These are phyloP conservation scores for Nicator chloris DNA, from an alignment of 2,113 vertebrate species.

Conservation along the genomic window DNA sequence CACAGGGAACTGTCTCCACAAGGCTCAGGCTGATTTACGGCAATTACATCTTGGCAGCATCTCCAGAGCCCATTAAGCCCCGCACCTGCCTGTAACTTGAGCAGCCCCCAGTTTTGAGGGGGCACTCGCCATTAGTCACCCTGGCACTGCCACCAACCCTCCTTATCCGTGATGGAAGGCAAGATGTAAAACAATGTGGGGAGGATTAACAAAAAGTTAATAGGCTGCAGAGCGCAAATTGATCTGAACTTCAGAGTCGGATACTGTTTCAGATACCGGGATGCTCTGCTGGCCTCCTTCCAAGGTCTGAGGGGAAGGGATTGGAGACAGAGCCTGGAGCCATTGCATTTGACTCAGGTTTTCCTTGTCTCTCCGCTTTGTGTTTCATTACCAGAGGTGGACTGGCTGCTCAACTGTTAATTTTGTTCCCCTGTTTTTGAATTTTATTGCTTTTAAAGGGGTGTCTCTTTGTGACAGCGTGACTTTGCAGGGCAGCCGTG, in stretches of 20 bases:
- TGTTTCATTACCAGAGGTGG: neutral
- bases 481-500: neutral
- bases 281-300: neutral
- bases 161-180: neutral
- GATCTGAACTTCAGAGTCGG: neutral
- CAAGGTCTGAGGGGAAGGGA: neutral
- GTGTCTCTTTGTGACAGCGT: neutral
- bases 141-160: neutral
- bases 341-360: neutral
- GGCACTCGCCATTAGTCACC: neutral
- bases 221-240: neutral
- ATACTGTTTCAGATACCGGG: neutral
- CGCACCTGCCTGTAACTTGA: slow-evolving; percentile 28
- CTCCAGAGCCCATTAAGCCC: neutral
- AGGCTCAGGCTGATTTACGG: slow-evolving; percentile 37
- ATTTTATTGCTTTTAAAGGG: neutral
- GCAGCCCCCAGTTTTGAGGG: neutral
- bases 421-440: neutral
- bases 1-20: slow-evolving; percentile 38
- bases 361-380: neutral
- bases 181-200: neutral
- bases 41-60: slow-evolving; percentile 60
- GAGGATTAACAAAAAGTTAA: neutral
- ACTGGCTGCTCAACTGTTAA: neutral
- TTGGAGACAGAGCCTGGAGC: neutral